Evolutionary conservation across 2,113 vertebrate species (phyloP), one percentile per base, ranked within the genome.

Genomic region (Vulpes vulpes): DNA sequence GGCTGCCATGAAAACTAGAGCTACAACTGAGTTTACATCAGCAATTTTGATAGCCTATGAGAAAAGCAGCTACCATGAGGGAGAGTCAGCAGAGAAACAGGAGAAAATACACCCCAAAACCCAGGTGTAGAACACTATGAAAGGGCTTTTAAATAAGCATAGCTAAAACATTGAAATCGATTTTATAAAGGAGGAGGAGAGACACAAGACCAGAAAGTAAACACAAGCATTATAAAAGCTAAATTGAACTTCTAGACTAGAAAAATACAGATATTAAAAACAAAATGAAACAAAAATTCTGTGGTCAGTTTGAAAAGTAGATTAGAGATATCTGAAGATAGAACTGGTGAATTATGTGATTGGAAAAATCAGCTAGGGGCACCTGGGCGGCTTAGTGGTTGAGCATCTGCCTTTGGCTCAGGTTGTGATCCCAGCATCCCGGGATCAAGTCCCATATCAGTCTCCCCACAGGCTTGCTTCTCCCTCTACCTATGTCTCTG

Each of bases 31-130:
- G 59, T n/a, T 73, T 60, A 23, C 16, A 17, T 57, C 23, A 1
- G 30, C 62, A 78, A 55, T 5, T n/a, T 27, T n/a, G 38, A 76
- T 1, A 59, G 30, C 27, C 27, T 53, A 8, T 7, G 43, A 82
- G 73, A 8, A 73, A 94, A 55, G 22, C 5, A 20, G 64, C 2
- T 25, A n/a, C 9, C 51, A 22, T 20, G 53, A 80, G 12, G 3
- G 9, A 35, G 22, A 81, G 19, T 30, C 49, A 20, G 32, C 53
- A 35, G 15, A 81, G 38, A 51, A 90, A 35, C 23, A 35, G 25
- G 49, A 74, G 3, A 55, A 49, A 1, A 0, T 23, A 1, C 6
- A n/a, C 10, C 5, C 23, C 10, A 16, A 71, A 82, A 20, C 17
- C 10, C 23, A 53, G 6, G 20, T 16, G 53, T 25, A 49, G 22